These are phyloP conservation scores for Thereva nobilitata DNA, from an alignment of 2,888 invertebrate species.

Conservation along the genomic window DNA sequence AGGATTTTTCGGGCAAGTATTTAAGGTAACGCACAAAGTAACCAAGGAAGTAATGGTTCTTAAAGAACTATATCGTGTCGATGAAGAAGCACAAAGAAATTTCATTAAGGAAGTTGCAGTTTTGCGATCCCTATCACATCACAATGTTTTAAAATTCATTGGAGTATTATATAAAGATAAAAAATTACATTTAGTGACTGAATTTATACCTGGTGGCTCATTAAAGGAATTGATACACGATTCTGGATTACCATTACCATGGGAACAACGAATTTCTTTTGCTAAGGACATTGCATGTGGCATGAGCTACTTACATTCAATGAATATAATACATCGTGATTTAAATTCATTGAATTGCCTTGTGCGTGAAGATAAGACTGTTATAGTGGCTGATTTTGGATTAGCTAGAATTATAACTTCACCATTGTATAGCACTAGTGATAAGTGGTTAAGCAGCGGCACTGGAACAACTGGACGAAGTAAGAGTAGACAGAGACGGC, in stretches of 20 bases:
- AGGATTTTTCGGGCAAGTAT: conserved; percentile 93
- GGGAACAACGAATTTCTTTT: conserved; percentile 81
- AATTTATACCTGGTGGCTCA: conserved; percentile 91
- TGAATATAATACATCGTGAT: conserved; percentile 93
- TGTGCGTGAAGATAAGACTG: conserved; percentile 85
- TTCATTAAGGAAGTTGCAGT: conserved; percentile 96
- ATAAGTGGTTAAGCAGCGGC: conserved; percentile 53
- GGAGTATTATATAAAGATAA: conserved; percentile 93
- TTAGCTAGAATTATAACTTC: conserved; percentile 76
- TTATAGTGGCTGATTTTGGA: conserved; percentile 95
- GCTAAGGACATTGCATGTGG: conserved; percentile 92
- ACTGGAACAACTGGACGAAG: conserved; percentile 60
- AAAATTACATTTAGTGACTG: conserved; percentile 87
- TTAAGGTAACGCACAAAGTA: conserved; percentile 86
- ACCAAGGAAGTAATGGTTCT: conserved; percentile 95
- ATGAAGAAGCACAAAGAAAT: conserved; percentile 92
- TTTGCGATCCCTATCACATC: conserved; percentile 82
- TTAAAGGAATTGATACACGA: conserved; percentile 84
- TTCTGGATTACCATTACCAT: conserved; percentile 68
- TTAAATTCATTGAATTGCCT: conserved; percentile 95
- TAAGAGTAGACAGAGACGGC: conserved; percentile 73
- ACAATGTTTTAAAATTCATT: conserved; percentile 87
- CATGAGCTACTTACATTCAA: conserved; percentile 91
- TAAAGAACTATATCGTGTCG: conserved; percentile 89
- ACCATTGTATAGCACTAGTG: conserved; percentile 55